Base-by-base conservation (phyloP, 2,797 vertebrate species). In the Eupleurogrammus muticus region DNA sequence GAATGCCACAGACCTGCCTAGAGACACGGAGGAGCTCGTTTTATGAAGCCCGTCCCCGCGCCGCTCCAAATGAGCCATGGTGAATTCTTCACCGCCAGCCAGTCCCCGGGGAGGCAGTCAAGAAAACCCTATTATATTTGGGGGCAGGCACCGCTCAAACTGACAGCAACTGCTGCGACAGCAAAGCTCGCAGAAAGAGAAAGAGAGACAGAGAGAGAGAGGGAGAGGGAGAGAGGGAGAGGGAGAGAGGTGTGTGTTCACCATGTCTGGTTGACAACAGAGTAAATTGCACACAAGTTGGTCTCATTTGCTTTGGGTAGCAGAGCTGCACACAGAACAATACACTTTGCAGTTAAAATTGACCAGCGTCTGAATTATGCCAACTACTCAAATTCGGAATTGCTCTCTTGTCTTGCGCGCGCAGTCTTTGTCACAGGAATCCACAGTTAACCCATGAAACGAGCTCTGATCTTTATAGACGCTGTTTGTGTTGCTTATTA, bases 91-190 rank as follows among this genome's bases (percentile, higher is more conserved):
- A 79, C 89, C 65, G 83, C 90, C 90, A 90, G 88, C 89, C 92
- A 84, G 55, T 92, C 92, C 91, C 90, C 75, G 86, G 90, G 90
- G 89, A 90, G 83, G 81, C 84, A 91, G 83, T 90, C 82, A 85
- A 91, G 91, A 93, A 92, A 94, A 92, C 90, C 91, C 89, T 89
- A 93, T 94, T 95, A 94, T 93, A 93, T 92, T 91, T 91, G 87
- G 90, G 91, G 90, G 90, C 91, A 90, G 88, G 90, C 89, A 89
- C 81, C 73, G 73, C 88, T 93, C 92, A 92, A 92, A 92, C 86
- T 94, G 93, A 94, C 93, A 94, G 92, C 82, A 87, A 89, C 86
- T 93, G 93, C 92, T 93, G 92, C 92, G 92, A 92, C 92, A 92
- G 92, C 92, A 93, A 85, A 89, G 89, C 87, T 85, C 5, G 63